Evolutionary conservation across 2,888 invertebrate genomes (phyloP), one percentile per base, ranked within the genome.

Genomic region (Ptilodon capucinus): DNA sequence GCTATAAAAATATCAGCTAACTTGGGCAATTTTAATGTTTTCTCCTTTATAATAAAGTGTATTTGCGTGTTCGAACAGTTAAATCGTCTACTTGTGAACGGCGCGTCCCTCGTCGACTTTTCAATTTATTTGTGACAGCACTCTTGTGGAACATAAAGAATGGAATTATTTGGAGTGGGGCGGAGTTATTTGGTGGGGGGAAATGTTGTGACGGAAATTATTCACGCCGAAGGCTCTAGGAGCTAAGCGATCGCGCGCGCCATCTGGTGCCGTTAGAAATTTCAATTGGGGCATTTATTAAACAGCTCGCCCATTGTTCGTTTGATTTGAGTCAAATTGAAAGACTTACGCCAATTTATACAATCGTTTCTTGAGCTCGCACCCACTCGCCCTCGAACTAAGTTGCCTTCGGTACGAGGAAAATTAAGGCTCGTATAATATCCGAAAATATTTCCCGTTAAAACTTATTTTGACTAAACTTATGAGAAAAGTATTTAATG

Each of bases 241-340:
- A n/a, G 57, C 58, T 5, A 9, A 62, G 68, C 75, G 73, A 80
- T 80, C 72, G 73, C 62, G 66, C 63, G 55, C 64, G 57, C 78
- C 82, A 82, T 80, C 82, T 83, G 82, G 74, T 71, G 68, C 75
- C 68, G 57, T 68, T 79, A 73, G 62, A 74, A 75, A 79, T 81
- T 81, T 77, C 72, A 81, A 80, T 79, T 67, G 59, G 69, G 71
- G 68, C 77, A 80, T 81, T 82, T 81, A 82, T 80, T 81, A 81
- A 79, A 81, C 62, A 74, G 68, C 70, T 62, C 52, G 49, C 62
- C 71, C 72, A 74, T 76, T 80, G 74, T 79, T 74, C 67, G 67
- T 74, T 76, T 72, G 74, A 78, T 72, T 67, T 61, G 54, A 57
- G 59, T 65, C 60, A 71, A 74, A 72, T 70, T 71, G 70, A 67